Conservation (phyloP, 2,113 vertebrate species). For the Myxocyprinus asiaticus region DNA sequence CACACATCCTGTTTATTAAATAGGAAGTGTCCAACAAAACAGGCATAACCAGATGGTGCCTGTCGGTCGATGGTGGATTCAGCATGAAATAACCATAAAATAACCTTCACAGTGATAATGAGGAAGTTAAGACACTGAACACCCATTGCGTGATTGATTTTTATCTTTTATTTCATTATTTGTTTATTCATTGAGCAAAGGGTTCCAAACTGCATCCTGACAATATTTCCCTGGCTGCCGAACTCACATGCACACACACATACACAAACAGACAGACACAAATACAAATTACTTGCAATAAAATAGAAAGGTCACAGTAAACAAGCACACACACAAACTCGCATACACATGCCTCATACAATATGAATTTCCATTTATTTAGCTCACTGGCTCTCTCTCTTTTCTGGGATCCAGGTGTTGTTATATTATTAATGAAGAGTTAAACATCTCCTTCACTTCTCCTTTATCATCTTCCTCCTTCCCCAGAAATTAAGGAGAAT, state of each 20-base stretch:
- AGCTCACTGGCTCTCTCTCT: slow-evolving; percentile 37
- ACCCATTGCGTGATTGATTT: slow-evolving; percentile 23
- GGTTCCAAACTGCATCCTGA: neutral
- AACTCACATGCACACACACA: slow-evolving; percentile 3
- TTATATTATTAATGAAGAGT: slow-evolving; percentile 62
- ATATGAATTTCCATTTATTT: slow-evolving; percentile 72
- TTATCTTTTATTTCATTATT: slow-evolving; percentile 22
- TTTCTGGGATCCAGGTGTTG: slow-evolving; percentile 55
- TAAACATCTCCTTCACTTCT: slow-evolving; percentile 52
- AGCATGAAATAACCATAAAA: slow-evolving; percentile 44
- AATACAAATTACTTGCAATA: slow-evolving; percentile 53
- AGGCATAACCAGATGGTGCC: slow-evolving; percentile 36
- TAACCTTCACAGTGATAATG: slow-evolving; percentile 34
- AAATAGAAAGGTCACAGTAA: slow-evolving; percentile 68
- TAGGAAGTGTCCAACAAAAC: slow-evolving; percentile 26
- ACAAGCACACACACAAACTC: slow-evolving; percentile 19
- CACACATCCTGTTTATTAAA: slow-evolving; percentile 53
- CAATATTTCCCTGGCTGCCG: slow-evolving; percentile 17
- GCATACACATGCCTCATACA: slow-evolving; percentile 57
- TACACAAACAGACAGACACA: neutral
- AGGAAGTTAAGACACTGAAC: slow-evolving; percentile 19
- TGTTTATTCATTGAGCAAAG: slow-evolving; percentile 19
- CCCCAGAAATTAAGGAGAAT: neutral
- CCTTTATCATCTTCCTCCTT: neutral
- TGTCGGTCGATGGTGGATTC: slow-evolving; percentile 31